Evolutionary conservation across 2,113 vertebrate species (phyloP), one percentile per base, ranked within the genome.

Genomic region (Platanista minor): DNA sequence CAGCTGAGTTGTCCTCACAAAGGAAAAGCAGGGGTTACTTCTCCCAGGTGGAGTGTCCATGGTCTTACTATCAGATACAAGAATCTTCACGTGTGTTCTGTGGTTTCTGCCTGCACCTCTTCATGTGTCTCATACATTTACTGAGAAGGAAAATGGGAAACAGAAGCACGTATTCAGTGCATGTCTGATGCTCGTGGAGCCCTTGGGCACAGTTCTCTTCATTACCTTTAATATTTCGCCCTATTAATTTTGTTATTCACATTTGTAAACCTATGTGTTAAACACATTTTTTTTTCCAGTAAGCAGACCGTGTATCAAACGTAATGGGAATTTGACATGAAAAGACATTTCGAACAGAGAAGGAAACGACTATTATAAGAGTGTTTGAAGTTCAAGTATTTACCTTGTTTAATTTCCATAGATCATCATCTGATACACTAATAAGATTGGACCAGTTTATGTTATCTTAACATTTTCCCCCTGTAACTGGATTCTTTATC

Each of bases 1-100:
- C 17, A 27, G 15, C 64, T 43, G 3, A 17, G 23, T 17, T 12
- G n/a, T 74, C 59, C 41, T 84, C 39, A 75, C 13, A n/a, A 41
- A 71, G 43, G 8, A 57, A 62, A 29, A 66, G 1, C 8, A 59
- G 4, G 41, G 9, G 1, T 66, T 41, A 1, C 7, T 82, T n/a
- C 66, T 74, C 36, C 31, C 29, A 5, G 33, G n/a, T 2, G 4
- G 31, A 2, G 3, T 17, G 33, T 49, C 27, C 39, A n/a, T 0
- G 0, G 31, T 20, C 10, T 61, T 14, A 18, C 0, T 14, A 27
- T 29, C 33, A 31, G 57, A 15, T 25, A 1, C 0, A 18, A 39
- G 88, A 75, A 17, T 33, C 66, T 27, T 90, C 27, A 12, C 13
- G 9, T 5, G 7, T 23, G 8, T 23, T 12, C 11, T 59, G 0